These are phyloP conservation scores for Blastomussa wellsi DNA, from an alignment of 92 coral and sea anemone genomes.

Conservation along the genomic window DNA sequence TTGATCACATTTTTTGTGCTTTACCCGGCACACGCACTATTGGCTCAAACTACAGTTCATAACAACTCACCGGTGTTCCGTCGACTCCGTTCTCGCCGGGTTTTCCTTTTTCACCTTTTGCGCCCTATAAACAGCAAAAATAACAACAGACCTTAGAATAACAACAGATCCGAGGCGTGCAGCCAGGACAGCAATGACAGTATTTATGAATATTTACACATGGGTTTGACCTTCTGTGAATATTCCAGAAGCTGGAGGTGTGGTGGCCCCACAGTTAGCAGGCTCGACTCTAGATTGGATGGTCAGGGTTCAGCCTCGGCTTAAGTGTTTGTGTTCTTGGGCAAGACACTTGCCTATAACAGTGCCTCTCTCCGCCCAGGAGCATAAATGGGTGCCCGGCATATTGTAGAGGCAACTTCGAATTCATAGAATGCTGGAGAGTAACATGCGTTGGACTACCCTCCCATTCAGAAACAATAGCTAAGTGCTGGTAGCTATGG, in stretches of 20 bases:
- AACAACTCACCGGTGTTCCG: conserved; percentile 65
- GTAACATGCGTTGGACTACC: too few relatives aligned
- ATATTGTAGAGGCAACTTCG: background rate
- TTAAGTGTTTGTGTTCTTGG: too few relatives aligned
- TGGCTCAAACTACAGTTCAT: background rate
- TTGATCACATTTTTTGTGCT: background rate
- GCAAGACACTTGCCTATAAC: too few relatives aligned
- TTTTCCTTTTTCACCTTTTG: conserved; percentile 83
- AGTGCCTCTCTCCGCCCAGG: too few relatives aligned
- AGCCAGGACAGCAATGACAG: background rate
- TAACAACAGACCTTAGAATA: background rate
- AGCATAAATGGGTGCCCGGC: background rate
- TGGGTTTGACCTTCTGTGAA: background rate
- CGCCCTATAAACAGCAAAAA: conserved; percentile 54
- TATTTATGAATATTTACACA: background rate
- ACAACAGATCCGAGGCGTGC: background rate
- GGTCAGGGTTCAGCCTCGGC: too few relatives aligned
- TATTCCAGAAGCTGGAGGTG: background rate
- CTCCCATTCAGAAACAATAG: too few relatives aligned
- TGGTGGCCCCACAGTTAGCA: too few relatives aligned
- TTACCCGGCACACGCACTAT: background rate
- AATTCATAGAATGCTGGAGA: background rate
- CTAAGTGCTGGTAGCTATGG: too few relatives aligned
- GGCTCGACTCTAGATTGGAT: too few relatives aligned
- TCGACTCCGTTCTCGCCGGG: conserved; percentile 78